Base-by-base conservation (phyloP, 1,140 invertebrate species). In the Dysdera silvatica region DNA sequence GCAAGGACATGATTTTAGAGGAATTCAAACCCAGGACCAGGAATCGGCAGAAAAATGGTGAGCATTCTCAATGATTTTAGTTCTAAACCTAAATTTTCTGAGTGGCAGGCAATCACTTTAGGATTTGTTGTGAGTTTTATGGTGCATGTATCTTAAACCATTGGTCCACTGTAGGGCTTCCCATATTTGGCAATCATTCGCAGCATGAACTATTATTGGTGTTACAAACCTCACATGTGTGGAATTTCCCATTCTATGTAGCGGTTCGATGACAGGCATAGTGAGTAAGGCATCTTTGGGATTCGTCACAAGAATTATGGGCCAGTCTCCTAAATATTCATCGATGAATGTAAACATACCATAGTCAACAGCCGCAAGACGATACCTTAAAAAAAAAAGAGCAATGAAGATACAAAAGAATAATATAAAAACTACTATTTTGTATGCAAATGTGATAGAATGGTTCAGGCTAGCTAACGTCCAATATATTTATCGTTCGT, bases 281-380 rank as follows among this genome's bases (percentile, higher is more conserved):
- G 78, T 69, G 75, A 85, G 90, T 55, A 84, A 74, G 43, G 86
- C 84, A 78, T 90, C 37, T 78, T 94, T 95, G 43, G 92, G 91
- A 81, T 94, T 95, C 31, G 91, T 93, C 8, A 95, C 81, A 65
- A 95, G 74, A 43, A 87, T 80, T 14, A 92, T 77, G 23, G 91
- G 91, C 89, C 88, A 94, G 40, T 82, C 78, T 61, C 83, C 79
- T 72, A 90, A 83, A 59, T 80, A 78, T 53, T 87, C 78, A 78
- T 96, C 91, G 61, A 83, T 78, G 75, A 95, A 94, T n/a, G 90
- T 89, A 73, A 95, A 85, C 61, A 91, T 74, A 20, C 89, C 91
- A 77, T 94, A 87, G 77, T 96, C 92, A 65, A 95, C 82, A 24
- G 87, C 89, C 41, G 83, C 82, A 26, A 96, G 71, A 20, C 91